A percentile compares a stretch with the other conserved stretches of the same genome.
These are phyloP conservation scores for Taurulus bubalis DNA, from an alignment of 2,113 vertebrate species.

Conservation along the genomic window DNA sequence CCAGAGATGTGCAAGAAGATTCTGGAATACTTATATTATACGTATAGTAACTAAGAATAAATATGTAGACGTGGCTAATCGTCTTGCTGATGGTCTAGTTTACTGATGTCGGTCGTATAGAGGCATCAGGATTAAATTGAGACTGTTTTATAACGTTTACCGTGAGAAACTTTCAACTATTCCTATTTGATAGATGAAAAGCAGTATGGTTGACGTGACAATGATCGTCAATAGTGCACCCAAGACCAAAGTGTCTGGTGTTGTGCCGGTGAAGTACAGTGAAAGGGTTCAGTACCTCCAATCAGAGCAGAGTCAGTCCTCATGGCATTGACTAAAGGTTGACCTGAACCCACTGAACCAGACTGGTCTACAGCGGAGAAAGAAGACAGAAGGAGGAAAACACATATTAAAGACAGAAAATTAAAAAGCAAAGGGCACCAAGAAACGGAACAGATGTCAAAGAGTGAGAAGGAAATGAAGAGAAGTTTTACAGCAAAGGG, in stretches of 20 bases:
- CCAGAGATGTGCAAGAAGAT: no score
- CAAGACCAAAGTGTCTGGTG: background rate
- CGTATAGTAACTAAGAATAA: no score
- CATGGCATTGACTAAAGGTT: constrained; percentile 91
- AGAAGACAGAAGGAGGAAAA: background rate
- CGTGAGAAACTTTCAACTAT: background rate
- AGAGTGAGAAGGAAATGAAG: background rate
- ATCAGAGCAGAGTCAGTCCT: constrained; percentile 93
- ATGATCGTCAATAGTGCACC: background rate
- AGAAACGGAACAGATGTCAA: background rate
- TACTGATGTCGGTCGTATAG: background rate
- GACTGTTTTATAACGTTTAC: background rate
- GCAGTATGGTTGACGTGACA: background rate
- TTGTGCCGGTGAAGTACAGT: background rate
- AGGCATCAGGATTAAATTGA: background rate
- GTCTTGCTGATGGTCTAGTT: background rate
- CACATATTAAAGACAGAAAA: background rate
- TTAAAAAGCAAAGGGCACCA: background rate
- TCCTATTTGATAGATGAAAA: background rate
- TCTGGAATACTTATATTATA: no score
- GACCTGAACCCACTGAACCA: constrained; percentile 88
- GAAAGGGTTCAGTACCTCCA: constrained; percentile 88
- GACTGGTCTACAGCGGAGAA: constrained; percentile 88
- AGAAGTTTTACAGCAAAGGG: background rate
- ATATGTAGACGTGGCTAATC: no score